Percentiles rank a stretch among this genome's conserved stretches.
These are phyloP conservation scores for Cardiocondyla obscurior DNA, from an alignment of 1,140 invertebrate species.

Conservation along the genomic window DNA sequence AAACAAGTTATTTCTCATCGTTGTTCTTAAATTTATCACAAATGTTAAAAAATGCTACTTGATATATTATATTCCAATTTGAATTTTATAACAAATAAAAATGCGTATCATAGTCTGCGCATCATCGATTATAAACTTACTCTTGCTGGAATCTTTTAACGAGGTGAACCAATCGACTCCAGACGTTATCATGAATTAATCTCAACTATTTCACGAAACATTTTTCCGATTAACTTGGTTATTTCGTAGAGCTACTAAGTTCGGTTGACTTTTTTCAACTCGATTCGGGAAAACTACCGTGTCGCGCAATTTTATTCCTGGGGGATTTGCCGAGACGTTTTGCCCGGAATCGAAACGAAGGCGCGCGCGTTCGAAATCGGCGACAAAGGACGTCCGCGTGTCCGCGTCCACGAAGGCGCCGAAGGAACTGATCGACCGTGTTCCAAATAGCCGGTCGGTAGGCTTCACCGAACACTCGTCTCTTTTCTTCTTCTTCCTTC, in stretches of 20 bases:
- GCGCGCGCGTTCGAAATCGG: slow-evolving; percentile 54
- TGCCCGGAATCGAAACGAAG: background rate
- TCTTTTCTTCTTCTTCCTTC: slow-evolving; percentile 72
- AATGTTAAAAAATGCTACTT: background rate
- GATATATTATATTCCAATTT: background rate
- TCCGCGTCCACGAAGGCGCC: slow-evolving; percentile 73
- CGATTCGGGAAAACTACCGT: slow-evolving; percentile 5
- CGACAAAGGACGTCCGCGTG: slow-evolving; percentile 52
- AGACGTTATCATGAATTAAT: slow-evolving; percentile 11
- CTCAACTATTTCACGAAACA: background rate
- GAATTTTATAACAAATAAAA: background rate
- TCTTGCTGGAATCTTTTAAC: background rate
- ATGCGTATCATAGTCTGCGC: background rate
- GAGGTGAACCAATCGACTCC: background rate
- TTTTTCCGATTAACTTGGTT: background rate
- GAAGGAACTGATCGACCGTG: slow-evolving; percentile 78
- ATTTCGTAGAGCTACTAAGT: background rate
- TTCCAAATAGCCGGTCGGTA: slow-evolving; percentile 74
- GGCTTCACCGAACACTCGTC: slow-evolving; percentile 75
- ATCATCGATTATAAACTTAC: slow-evolving; percentile 21
- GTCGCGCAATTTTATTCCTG: background rate
- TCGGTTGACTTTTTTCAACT: background rate
- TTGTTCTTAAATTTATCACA: background rate
- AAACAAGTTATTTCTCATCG: background rate
- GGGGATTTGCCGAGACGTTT: slow-evolving; percentile 15